Percentiles rank a stretch among this genome's conserved stretches.
phyloP scores from a whole-genome alignment of 2,797 vertebrate genomes.

The Phylloscopus collybita region DNA sequence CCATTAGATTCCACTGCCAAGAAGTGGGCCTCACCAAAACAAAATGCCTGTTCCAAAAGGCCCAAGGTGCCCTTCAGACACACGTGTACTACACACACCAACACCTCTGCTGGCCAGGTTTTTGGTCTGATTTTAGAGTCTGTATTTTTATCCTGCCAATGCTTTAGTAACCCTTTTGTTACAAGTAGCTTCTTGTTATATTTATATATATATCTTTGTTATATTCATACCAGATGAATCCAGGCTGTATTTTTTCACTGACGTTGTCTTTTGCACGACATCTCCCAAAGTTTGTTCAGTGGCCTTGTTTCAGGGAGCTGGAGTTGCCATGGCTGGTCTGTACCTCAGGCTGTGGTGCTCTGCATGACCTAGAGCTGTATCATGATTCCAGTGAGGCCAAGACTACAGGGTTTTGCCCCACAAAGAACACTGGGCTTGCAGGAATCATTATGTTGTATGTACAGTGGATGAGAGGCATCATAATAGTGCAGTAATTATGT shows the following conservation, averaged over 20 bases:
- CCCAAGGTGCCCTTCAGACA: background rate
- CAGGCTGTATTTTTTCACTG: background rate
- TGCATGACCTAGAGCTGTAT: background rate
- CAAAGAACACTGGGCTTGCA: background rate
- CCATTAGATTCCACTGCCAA: background rate
- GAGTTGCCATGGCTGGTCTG: background rate
- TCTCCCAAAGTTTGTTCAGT: background rate
- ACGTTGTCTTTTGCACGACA: background rate
- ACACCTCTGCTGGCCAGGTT: background rate
- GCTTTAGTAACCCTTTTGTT: background rate
- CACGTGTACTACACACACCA: rapidly evolving
- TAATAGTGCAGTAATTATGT: background rate
- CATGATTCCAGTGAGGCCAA: background rate
- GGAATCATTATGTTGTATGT: background rate
- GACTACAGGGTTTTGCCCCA: background rate
- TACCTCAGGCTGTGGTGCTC: background rate
- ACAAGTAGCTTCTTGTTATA: background rate
- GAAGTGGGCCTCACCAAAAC: background rate
- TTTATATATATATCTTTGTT: background rate
- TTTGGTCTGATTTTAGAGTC: background rate
- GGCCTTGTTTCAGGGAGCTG: background rate
- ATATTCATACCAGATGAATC: background rate
- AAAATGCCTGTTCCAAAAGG: background rate
- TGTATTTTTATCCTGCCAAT: background rate
- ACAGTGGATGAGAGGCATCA: background rate